Evolutionary conservation across 2,888 invertebrate genomes (phyloP), one percentile per base, ranked within the genome.

Genomic region (Caenorhabditis angaria): DNA sequence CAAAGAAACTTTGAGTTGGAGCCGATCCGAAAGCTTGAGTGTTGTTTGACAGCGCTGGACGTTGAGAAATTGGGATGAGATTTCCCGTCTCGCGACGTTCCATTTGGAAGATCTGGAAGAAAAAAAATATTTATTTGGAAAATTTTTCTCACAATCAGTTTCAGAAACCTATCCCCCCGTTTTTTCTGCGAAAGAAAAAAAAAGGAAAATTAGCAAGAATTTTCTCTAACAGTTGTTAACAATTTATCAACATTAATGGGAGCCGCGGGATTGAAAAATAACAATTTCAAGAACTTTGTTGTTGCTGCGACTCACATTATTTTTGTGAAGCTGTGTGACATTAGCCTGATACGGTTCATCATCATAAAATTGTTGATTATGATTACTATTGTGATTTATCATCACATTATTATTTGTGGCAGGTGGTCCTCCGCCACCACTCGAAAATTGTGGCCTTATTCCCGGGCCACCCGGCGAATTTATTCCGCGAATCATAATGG

Each of bases 261-360:
- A 35, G 41, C 6, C 6, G 25, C 14, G 4, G 10, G 20, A 53
- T 4, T 14, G 61, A 53, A 61, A 50, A 48, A 22, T 28, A 54
- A 51, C 28, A 54, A 18, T 2, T 10, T 20, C 25, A 51, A 24
- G 4, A 51, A 48, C 5, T 20, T 48, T 6, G 5, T 32, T 10
- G 32, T 32, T 8, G 32, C 32, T 5, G 10, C 5, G 32, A 22
- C 63, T 65, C 55, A 64, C 67, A 64, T 63, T 67, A 54, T 72
- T 68, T 28, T 61, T 68, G 24, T 57, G 61, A 24, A 64, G 63
- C 48, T 66, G 56, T 14, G 72, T 54, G 20, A 67, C 78, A 32
- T 78, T 78, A 22, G 78, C 65, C 65, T 70, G 70, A 60, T 78
- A 78, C 18, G 78, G 76, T 53, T 78, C 78, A 56, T 78, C 78